Conservation (phyloP, 2,888 invertebrate species). For the Antheraea assamensis region DNA sequence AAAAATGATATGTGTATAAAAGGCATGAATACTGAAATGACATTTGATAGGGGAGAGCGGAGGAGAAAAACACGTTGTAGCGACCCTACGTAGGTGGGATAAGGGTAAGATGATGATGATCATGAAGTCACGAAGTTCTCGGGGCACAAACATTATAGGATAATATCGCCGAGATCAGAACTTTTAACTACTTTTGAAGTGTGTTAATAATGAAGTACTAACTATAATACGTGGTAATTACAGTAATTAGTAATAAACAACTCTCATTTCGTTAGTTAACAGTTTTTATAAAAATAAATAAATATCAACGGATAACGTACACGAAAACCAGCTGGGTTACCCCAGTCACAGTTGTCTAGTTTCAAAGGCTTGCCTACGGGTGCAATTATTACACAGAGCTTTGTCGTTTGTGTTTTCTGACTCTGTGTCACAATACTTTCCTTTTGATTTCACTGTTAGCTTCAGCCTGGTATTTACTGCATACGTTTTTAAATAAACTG, state of each 20-base stretch:
- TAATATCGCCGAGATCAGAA: too few relatives aligned
- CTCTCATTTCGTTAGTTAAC: neutral
- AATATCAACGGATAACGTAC: neutral
- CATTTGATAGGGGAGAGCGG: too few relatives aligned
- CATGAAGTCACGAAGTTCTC: too few relatives aligned
- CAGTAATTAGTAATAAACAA: neutral
- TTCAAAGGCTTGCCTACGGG: conserved; percentile 15
- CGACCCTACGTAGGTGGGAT: too few relatives aligned
- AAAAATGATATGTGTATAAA: too few relatives aligned
- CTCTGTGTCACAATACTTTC: conserved; percentile 12
- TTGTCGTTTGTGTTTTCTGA: conserved; percentile 14
- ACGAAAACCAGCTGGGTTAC: neutral
- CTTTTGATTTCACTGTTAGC: conserved; percentile 13
- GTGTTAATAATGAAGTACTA: too few relatives aligned
- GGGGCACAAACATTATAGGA: too few relatives aligned
- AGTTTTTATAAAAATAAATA: neutral
- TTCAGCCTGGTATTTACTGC: conserved; percentile 12
- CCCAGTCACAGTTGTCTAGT: conserved; percentile 9
- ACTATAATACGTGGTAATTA: neutral
- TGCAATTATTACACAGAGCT: conserved; percentile 14
- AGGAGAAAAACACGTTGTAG: too few relatives aligned
- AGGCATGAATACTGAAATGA: too few relatives aligned
- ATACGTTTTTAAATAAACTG: conserved; percentile 6
- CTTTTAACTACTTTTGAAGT: too few relatives aligned
- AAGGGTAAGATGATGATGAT: too few relatives aligned